Base-by-base conservation (phyloP, 2,113 vertebrate species). In the Psilopsiagon aymara region DNA sequence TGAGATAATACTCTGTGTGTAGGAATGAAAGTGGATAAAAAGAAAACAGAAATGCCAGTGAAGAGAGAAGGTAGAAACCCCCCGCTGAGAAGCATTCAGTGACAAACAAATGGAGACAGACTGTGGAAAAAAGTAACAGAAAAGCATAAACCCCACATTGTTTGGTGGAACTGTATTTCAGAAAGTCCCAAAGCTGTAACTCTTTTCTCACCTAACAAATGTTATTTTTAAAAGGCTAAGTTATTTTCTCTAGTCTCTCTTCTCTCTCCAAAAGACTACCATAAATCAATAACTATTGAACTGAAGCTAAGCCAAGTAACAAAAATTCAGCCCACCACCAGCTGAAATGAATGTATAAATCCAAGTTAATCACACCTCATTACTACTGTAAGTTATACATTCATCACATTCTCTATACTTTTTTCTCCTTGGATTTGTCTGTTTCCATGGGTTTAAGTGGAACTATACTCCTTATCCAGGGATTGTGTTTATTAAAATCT, bases 71-170 rank as follows among this genome's bases (percentile, higher is more conserved):
- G 52, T 83, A 70, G 29, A 92, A 95, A 95, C 52, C 29, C 66
- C 71, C 64, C 24, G 15, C 35, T 63, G 78, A 87, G 74, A 87
- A 89, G 27, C 46, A 82, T 67, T 59, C 25, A 51, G 55, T 67
- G 63, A 64, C 85, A 96, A 92, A 95, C 49, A 96, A 90, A 94
- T 43, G 55, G 9, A 79, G 67, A 37, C 49, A 95, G 82, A 62
- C 37, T 80, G 33, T 9, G 16, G 68, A 71, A 68, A 64, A 91
- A 83, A n/a, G 20, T 55, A 84, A 75, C 28, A 69, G 63, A 57
- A 85, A 75, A 73, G n/a, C 31, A 39, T 33, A 47, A 52, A 75
- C 35, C 31, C 53, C 57, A 20, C 28, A 62, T 63, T 85, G 44
- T 92, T 76, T 49, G 39, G 21, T 66, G 19, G 41, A 88, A 59